Base-by-base conservation (phyloP, 1,140 invertebrate genomes). In the Xylocopa sonorina region DNA sequence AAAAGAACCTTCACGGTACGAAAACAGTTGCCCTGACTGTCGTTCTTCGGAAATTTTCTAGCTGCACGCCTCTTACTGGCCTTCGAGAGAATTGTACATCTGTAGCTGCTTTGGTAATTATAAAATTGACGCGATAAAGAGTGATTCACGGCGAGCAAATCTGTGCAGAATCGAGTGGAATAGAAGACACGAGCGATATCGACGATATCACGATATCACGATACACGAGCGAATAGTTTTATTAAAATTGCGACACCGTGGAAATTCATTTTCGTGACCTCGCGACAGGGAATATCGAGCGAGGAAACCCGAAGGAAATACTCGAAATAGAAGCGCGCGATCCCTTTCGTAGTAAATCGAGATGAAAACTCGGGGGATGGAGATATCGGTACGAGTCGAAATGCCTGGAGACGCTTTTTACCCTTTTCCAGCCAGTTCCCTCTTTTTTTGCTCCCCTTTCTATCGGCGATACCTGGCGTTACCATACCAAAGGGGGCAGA, bases 331-430 rank as follows among this genome's bases (percentile, higher is more conserved):
- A 18, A 48, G 53, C 18, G 48, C 41, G 53, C 57, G 60, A 86
- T 78, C 83, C 80, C 76, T 73, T 78, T 82, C 48, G 48, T 51
- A 68, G 69, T 81, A 78, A 87, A 86, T 84, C 74, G 82, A 76
- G 75, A 84, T 76, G 73, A 80, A 80, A 81, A 72, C 46, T 14
- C n/a, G 34, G 14, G 46, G 67, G 29, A n/a, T 46, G 24, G 48
- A 66, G 48, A 57, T 55, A 78, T 48, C 53, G 57, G 34, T 34
- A 14, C 32, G 41, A 46, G 27, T 62, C 57, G 76, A 78, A 78
- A 46, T n/a, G 48, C 6, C 55, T n/a, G 27, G 41, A 12, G n/a
- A 29, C 48, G 68, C 6, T 51, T 43, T 66, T 66, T 48, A 10
- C n/a, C 12, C 14, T 55, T 53, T 63, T 43, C 16, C 24, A 24